Evolutionary conservation across 2,113 vertebrate species (phyloP).

Genomic region (zebrafish (Danio rerio)): GRCz12tu NC_133186.1:30773501-30774000

Average conservation of each 20-base stretch:
- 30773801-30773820: too few relatives aligned
- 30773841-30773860: too few relatives aligned
- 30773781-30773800: neutral
- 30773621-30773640: constrained; percentile 93
- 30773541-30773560: constrained; percentile 69
- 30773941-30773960: too few relatives aligned
- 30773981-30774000: too few relatives aligned
- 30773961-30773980: too few relatives aligned
- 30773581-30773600: constrained; percentile 80
- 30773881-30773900: too few relatives aligned
- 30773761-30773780: neutral
- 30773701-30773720: constrained; percentile 85
- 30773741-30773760: constrained; percentile 92
- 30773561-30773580: constrained; percentile 75
- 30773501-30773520: constrained; percentile 80
- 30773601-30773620: constrained; percentile 89
- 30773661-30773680: constrained; percentile 69
- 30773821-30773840: too few relatives aligned
- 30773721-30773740: constrained; percentile 90
- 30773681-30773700: constrained; percentile 68
- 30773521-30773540: constrained; percentile 75
- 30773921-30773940: too few relatives aligned
- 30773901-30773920: too few relatives aligned
- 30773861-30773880: too few relatives aligned
- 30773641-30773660: constrained; percentile 84